These are phyloP conservation scores for Plecturocebus donacophilus DNA, from an alignment of 2,113 vertebrate species.

Conservation along the genomic window DNA sequence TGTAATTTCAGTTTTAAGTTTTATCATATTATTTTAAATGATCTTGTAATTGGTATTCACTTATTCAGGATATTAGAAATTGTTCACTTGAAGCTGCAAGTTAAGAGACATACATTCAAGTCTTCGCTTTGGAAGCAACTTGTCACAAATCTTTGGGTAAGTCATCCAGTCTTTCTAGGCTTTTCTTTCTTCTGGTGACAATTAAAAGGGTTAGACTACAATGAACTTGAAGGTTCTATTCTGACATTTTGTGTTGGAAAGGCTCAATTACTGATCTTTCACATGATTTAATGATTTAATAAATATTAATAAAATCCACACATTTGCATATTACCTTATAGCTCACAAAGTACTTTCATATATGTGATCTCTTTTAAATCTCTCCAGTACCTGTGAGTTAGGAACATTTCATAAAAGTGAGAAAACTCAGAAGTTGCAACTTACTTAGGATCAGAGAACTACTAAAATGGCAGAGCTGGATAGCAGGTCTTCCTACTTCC, in stretches of 20 bases:
- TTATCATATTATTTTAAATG: constrained; percentile 35
- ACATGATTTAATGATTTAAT: constrained; percentile 45
- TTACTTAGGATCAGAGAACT: constrained; percentile 32
- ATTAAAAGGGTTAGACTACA: constrained; percentile 26
- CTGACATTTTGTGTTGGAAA: constrained; percentile 49
- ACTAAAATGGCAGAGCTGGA: not conserved
- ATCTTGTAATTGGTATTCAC: not conserved
- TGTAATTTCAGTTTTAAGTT: constrained; percentile 7
- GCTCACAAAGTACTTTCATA: constrained; percentile 44
- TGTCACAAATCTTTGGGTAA: not conserved
- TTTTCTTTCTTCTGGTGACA: constrained; percentile 32
- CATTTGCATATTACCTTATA: constrained; percentile 61
- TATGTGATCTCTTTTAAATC: constrained; percentile 44
- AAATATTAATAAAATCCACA: constrained; percentile 59
- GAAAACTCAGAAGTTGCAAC: constrained; percentile 2
- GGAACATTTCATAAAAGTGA: constrained; percentile 13
- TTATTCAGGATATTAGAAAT: not conserved
- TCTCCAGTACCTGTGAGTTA: constrained; percentile 36
- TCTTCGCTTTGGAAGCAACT: not conserved
- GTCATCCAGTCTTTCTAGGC: not conserved
- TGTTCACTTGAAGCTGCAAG: not conserved
- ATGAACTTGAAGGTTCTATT: constrained; percentile 38
- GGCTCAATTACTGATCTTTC: constrained; percentile 45
- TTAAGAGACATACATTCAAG: not conserved
- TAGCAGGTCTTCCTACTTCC: constrained; percentile 1